A percentile compares a stretch with the other conserved stretches of the same genome.
phyloP scores from a whole-genome alignment of 2,113 vertebrate species.

The Archocentrus centrarchus region DNA sequence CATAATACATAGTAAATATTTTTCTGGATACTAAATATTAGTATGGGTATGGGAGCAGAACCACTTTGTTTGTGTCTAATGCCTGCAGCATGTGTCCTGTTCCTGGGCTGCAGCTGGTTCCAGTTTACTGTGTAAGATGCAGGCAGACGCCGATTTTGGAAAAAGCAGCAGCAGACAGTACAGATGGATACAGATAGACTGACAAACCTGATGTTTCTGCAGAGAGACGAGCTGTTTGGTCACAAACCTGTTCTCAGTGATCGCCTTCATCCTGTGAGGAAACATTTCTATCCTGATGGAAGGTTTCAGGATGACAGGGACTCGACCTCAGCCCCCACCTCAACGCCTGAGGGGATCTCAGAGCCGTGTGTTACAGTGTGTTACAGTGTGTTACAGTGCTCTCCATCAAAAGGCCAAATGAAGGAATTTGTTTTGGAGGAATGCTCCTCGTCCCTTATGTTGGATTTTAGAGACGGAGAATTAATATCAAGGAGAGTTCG shows the following conservation, averaged over 20 bases:
- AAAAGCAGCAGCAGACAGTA: neutral
- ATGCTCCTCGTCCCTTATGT: neutral
- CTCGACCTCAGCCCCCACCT: neutral
- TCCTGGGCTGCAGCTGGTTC: neutral
- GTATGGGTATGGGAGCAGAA: too few relatives aligned
- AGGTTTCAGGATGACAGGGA: neutral
- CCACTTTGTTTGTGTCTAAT: too few relatives aligned
- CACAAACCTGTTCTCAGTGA: too few relatives aligned
- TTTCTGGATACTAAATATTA: too few relatives aligned
- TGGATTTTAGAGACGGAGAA: neutral
- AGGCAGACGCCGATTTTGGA: neutral
- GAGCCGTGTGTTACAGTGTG: neutral
- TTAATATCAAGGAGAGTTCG: neutral
- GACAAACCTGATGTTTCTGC: neutral
- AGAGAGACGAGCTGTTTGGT: too few relatives aligned
- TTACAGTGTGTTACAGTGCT: neutral
- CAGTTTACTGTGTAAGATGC: neutral
- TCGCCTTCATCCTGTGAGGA: accelerated
- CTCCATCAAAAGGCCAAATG: neutral
- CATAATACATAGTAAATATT: too few relatives aligned
- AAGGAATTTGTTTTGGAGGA: neutral
- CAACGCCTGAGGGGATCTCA: neutral
- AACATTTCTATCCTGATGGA: neutral
- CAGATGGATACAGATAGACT: neutral
- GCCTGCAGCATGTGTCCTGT: too few relatives aligned